Base-by-base conservation (phyloP, 2,113 vertebrate species). In the Platysternon megacephalum region DNA sequence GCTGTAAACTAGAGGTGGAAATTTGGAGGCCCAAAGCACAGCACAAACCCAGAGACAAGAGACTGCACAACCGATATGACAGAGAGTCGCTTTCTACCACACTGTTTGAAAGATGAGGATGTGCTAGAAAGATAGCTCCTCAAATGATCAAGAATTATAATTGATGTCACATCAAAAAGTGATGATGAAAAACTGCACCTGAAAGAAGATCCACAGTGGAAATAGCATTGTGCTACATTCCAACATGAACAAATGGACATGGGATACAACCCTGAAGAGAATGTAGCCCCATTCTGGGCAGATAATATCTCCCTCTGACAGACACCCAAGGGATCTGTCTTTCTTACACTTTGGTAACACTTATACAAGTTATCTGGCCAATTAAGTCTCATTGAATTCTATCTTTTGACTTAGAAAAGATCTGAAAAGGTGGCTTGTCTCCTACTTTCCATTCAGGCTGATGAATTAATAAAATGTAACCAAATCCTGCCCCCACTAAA, bases 11-110 rank as follows among this genome's bases (percentile, higher is more conserved):
- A 7, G 5, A 35, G 46, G 79, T 74, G 68, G 86, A 86, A 85
- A 4, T 39, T n/a, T 72, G 17, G 35, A 44, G 42, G 11, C 68
- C 21, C n/a, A 72, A 21, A 72, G 68, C n/a, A 39, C n/a, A 22
- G 68, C 85, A 93, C 39, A 95, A 96, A 89, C 44, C 48, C 42
- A 61, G 85, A 92, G 26, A 32, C 89, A 55, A 94, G 61, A 89
- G 48, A 93, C 39, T 56, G 26, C 11, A 56, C 56, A 86, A 53
- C 68, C 86, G 68, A 16, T 1, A 19, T 87, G 51, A 84, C 28
- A 89, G 53, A 88, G 46, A 8, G 11, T 2, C 0, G 0, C 61
- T 84, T 84, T 84, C 51, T 68, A 26, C 44, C 65, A 48, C 11
- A 7, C 35, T 83, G 29, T 74, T 86, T 80, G 83, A 94, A 84